Evolutionary conservation across 2,113 vertebrate genomes (phyloP).

Genomic region (Dasyurus viverrinus): DNA sequence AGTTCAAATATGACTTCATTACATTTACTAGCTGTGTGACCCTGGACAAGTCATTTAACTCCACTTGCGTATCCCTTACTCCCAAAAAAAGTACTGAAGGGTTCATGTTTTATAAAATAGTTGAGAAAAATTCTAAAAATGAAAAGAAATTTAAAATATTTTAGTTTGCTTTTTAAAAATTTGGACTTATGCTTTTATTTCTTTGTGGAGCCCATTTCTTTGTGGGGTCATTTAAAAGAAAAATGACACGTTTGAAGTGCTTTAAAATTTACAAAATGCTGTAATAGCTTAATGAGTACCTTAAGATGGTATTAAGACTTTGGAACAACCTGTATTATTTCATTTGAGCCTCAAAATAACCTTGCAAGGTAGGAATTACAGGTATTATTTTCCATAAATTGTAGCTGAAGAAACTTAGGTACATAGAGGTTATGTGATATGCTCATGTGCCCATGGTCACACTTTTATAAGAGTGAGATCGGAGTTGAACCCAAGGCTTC

Average conservation of each 20-base stretch:
- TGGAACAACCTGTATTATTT: background rate
- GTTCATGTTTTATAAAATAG: conserved; percentile 21
- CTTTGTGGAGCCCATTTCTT: background rate
- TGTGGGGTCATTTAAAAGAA: background rate
- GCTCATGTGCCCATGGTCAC: background rate
- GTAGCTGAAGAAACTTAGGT: background rate
- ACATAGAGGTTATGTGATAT: background rate
- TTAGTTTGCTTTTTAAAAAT: conserved; percentile 28
- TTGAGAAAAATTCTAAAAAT: conserved; percentile 44
- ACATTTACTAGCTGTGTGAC: too few species aligned
- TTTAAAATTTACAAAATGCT: too few species aligned
- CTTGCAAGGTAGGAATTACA: background rate
- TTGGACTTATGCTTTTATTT: background rate
- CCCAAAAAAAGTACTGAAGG: background rate
- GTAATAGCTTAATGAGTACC: background rate
- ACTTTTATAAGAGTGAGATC: background rate
- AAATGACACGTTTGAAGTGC: too few species aligned
- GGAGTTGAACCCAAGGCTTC: background rate
- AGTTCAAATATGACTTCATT: too few species aligned
- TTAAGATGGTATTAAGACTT: background rate
- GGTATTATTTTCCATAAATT: background rate
- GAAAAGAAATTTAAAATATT: conserved; percentile 19
- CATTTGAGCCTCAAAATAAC: background rate
- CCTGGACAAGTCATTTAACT: too few species aligned
- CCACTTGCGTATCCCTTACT: too few species aligned